phyloP scores from a whole-genome alignment of 2,113 vertebrate species.

The Ciconia boyciana region DNA sequence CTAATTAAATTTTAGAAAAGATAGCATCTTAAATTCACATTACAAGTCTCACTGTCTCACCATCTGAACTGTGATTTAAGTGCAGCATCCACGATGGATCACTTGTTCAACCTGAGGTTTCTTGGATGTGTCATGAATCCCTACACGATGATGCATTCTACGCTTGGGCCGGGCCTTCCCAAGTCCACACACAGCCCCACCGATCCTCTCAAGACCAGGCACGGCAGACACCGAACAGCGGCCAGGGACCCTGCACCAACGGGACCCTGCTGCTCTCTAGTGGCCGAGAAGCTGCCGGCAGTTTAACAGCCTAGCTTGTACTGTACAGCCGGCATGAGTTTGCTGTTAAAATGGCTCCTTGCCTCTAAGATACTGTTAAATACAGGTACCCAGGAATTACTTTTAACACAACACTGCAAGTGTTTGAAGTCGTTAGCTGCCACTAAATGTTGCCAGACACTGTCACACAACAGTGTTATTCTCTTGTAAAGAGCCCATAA shows the following conservation, averaged over 20 bases:
- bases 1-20: neutral
- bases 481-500: neutral
- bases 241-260: neutral
- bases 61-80: no score
- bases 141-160: neutral
- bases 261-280: neutral
- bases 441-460: fast-evolving
- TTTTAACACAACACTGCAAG: neutral
- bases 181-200: neutral
- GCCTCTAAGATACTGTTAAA: no score
- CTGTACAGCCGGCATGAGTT: fast-evolving
- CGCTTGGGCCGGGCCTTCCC: fast-evolving
- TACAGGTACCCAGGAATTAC: no score
- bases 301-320: neutral
- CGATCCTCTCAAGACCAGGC: neutral
- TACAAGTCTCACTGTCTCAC: neutral
- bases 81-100: fast-evolving
- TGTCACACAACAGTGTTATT: neutral
- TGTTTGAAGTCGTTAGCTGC: neutral
- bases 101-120: neutral
- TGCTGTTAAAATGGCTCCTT: neutral
- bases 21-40: neutral
- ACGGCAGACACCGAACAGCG: neutral
- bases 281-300: neutral
- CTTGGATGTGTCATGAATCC: fast-evolving